A percentile compares a stretch with the other conserved stretches of the same genome.
These are phyloP conservation scores for Typhlomys cinereus DNA, from an alignment of 2,113 vertebrate genomes.

Conservation along the genomic window DNA sequence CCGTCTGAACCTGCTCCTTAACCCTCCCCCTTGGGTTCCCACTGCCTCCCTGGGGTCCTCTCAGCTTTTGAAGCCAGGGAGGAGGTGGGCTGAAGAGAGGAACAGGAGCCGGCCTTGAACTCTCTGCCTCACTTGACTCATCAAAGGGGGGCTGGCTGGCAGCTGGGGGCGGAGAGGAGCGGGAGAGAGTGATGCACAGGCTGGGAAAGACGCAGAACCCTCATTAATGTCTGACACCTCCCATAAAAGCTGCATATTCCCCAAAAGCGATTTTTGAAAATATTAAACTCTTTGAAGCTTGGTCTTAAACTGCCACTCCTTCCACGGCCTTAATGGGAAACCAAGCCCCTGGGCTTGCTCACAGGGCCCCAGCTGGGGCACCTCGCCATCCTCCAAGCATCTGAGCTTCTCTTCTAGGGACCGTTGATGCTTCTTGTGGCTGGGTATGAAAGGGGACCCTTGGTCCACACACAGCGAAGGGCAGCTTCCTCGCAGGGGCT, in stretches of 20 bases:
- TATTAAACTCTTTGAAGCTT: conserved; percentile 68
- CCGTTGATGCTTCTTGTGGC: conserved; percentile 11
- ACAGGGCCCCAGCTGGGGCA: not conserved
- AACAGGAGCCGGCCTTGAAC: not conserved
- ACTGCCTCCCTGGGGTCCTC: not conserved
- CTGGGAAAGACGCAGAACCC: conserved; percentile 57
- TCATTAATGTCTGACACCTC: conserved; percentile 71
- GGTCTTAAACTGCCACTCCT: conserved; percentile 62
- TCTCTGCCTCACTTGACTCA: not conserved
- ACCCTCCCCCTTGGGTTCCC: not conserved
- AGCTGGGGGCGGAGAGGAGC: conserved; percentile 18
- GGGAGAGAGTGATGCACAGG: not conserved
- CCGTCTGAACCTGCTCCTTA: not conserved
- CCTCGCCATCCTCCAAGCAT: not conserved
- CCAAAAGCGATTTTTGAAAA: conserved; percentile 74
- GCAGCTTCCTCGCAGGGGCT: not conserved
- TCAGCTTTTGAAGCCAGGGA: not conserved
- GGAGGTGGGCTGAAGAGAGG: not conserved
- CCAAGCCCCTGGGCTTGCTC: conserved; percentile 53
- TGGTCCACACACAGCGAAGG: not conserved
- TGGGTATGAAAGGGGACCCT: conserved; percentile 3
- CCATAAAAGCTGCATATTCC: conserved; percentile 67
- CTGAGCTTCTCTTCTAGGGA: not conserved
- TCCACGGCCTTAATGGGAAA: conserved; percentile 49
- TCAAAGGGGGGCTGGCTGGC: conserved; percentile 5